Base-by-base conservation (phyloP, 2,797 vertebrate genomes). In the Synanceia verrucosa region DNA sequence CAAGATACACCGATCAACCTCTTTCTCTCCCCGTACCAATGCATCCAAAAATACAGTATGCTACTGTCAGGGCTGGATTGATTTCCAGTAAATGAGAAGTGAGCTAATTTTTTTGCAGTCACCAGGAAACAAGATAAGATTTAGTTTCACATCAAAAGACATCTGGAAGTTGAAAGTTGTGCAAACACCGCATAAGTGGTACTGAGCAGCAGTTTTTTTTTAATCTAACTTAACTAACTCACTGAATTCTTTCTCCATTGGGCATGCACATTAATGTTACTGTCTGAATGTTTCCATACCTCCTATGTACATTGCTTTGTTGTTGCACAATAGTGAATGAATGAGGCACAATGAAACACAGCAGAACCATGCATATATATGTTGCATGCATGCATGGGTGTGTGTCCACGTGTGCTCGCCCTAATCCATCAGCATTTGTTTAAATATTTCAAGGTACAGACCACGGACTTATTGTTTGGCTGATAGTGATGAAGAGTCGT, bases 401-500 rank as follows among this genome's bases (percentile, higher is more conserved):
- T 57, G n/a, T 51, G 46, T 60, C 23, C 21, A 6, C 36, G 9
- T 28, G 16, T 28, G 9, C 18, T 36, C 10, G 6, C 18, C 3
- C 0, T 56, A 18, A 50, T 0, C 36, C 3, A 18, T 34, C 10
- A 65, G 28, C 51, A 9, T 73, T 60, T 71, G 19, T 57, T 50
- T 5, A 1, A 60, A 53, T 31, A 23, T 59, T 63, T 79, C 3
- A 64, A 93, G 90, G 62, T 62, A 63, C 86, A 93, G 90, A 51
- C 91, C 88, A 2, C 80, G 91, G 47, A 89, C 89, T 1, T 92
- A 91, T 85, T 92, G 90, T 73, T 70, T 93, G 73, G 89, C 90
- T 53, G 91, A 89, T 11, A 91, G 91, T 0, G 97, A 99, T 46
- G 97, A 99, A 81, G 97, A 99, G 81, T 99, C 97, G 0, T 99